Evolutionary conservation across 2,888 invertebrate genomes (phyloP), one percentile per base, ranked within the genome.

Genomic region (Hyles lineata): DNA sequence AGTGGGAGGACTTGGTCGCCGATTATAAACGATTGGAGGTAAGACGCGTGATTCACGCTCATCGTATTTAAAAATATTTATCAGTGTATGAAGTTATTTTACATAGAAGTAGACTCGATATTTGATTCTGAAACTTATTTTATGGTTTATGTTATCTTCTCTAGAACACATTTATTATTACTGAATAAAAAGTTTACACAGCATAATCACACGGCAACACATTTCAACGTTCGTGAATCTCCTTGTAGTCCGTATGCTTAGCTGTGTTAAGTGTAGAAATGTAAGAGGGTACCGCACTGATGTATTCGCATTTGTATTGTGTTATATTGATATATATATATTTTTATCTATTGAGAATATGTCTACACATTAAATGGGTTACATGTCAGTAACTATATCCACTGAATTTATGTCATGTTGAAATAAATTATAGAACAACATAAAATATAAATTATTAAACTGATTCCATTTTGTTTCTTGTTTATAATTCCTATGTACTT

Each of bases 21-120:
- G 98, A 98, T 88, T 98, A 96, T 89, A 97, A 97, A 89, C 96
- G 96, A 76, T 95, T 98, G 76, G 98, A 98, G 96, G 98, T 98
- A 95, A 50, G 67, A 50, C 7, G 21, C 43, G 50, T 63, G 67
- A 67, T 15, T 67, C 67, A 50, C 43, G 23, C 50, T 67, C 23
- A 17, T 55, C 52, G 58, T 35, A 21, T 55, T 70, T 17, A 15
- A 50, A 23, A 67, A 35, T 35, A 21, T 25, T 17, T 63, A 32
- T n/a, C 63, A 35, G 17, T 63, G n/a, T 21, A n/a, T 32, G 32
- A 63, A 63, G 17, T 63, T 23, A 23, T 52, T 43, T 71, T 74
- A 73, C 60, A 71, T 60, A 1, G 35, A 71, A 67, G 21, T 43
- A 43, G 15, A 11, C 43, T 43, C 4, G n/a, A 35, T 21, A 21